Percentiles rank a stretch among this genome's conserved stretches.
phyloP scores from a whole-genome alignment of 2,113 vertebrate genomes.

The Phaethon lepturus region DNA sequence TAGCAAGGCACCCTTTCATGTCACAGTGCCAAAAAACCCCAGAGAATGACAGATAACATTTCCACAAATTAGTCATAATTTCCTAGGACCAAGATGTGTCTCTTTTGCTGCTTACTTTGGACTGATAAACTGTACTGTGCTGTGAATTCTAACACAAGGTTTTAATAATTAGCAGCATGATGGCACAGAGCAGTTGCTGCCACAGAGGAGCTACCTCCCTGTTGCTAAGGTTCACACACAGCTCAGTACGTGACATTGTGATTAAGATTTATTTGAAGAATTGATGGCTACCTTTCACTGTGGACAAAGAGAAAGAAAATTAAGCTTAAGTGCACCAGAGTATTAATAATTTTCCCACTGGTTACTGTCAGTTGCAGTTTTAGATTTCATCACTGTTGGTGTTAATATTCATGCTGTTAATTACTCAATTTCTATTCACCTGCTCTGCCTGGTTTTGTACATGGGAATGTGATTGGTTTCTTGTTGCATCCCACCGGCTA shows the following conservation, averaged over 20 bases:
- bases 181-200: not conserved
- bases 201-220: not conserved
- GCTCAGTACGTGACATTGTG: not conserved
- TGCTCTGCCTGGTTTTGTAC: not conserved
- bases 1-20: not conserved
- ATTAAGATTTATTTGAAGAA: conserved; percentile 41
- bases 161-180: not conserved
- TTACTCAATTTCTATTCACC: not conserved
- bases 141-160: not conserved
- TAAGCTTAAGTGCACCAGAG: not conserved
- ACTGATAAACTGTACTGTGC: not conserved
- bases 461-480: not conserved
- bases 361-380: conserved; percentile 37
- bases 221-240: not conserved
- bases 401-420: conserved; percentile 8
- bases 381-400: not conserved
- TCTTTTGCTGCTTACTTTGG: not conserved
- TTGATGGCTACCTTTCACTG: conserved; percentile 1
- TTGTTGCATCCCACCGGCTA: not conserved
- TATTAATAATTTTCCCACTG: conserved; percentile 9
- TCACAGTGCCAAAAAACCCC: not conserved
- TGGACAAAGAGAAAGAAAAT: not conserved
- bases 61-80: not conserved
- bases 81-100: not conserved
- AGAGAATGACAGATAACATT: not conserved